Conservation (phyloP, 2,888 invertebrate genomes). For the Tupiocoris notatus region DNA sequence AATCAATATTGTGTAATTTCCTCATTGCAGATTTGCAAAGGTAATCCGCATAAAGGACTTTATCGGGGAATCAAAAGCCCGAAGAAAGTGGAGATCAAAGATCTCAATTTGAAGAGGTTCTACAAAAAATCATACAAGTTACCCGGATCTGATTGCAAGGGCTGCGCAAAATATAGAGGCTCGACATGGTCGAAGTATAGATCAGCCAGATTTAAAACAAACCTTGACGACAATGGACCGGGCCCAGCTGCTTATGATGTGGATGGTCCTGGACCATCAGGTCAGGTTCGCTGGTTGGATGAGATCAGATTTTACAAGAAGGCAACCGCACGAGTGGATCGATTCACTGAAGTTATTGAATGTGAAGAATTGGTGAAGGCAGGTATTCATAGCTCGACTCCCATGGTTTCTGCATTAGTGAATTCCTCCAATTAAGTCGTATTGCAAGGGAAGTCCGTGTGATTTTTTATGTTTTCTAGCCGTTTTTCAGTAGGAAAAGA, state of each 20-base stretch:
- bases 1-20: no score
- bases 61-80: background rate
- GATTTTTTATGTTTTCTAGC: no score
- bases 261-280: background rate
- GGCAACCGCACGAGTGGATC: background rate
- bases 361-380: slow-evolving; percentile 6
- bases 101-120: slow-evolving; percentile 9
- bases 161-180: slow-evolving; percentile 26
- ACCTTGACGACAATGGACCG: slow-evolving; percentile 3
- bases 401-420: no score
- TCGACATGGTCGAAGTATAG: slow-evolving; percentile 26
- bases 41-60: background rate
- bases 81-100: background rate
- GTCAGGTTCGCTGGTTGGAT: slow-evolving; percentile 15
- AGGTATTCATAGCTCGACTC: no score
- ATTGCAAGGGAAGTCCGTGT: no score
- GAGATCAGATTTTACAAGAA: slow-evolving; percentile 12
- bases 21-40: slow-evolving; percentile 14
- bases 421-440: no score
- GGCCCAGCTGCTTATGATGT: slow-evolving; percentile 39
- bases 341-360: slow-evolving; percentile 19
- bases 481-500: no score
- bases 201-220: background rate
- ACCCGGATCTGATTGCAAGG: background rate
- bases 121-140: slow-evolving; percentile 9